These are phyloP conservation scores for Melanogrammus aeglefinus DNA, from an alignment of 2,797 vertebrate species.

Conservation along the genomic window DNA sequence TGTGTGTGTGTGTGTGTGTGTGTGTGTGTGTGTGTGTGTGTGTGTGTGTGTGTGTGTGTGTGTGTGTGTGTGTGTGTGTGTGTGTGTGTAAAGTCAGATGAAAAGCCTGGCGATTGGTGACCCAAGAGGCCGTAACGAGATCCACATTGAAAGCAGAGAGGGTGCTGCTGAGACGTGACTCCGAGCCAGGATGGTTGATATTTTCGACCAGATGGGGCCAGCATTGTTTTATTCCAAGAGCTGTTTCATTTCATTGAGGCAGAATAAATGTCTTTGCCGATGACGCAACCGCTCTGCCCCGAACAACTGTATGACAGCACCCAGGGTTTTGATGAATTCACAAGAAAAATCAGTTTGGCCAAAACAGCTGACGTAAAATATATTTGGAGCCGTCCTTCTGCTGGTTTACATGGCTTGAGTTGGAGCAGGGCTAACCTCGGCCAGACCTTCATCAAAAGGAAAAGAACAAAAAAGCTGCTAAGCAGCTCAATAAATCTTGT, in stretches of 20 bases:
- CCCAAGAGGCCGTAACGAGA: conserved; percentile 58
- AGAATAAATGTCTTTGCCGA: conserved; percentile 45
- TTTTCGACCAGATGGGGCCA: conserved; percentile 72
- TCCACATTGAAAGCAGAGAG: conserved; percentile 60
- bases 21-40: neutral
- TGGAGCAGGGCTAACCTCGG: conserved; percentile 1
- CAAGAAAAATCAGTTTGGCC: conserved; percentile 62
- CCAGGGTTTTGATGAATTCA: conserved; percentile 63
- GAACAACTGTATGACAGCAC: conserved; percentile 55
- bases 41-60: neutral
- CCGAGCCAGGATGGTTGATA: conserved; percentile 50
- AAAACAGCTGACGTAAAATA: conserved; percentile 64
- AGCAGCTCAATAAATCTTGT: conserved; percentile 42
- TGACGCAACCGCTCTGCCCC: conserved; percentile 52
- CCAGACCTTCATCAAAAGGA: neutral
- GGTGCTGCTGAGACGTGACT: conserved; percentile 37
- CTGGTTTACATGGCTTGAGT: conserved; percentile 35
- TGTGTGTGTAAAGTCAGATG: conserved; percentile 37
- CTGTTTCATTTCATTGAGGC: conserved; percentile 68
- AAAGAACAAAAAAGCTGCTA: neutral
- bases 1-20: neutral
- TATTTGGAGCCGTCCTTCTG: conserved; percentile 48
- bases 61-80: too few species aligned
- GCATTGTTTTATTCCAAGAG: conserved; percentile 68
- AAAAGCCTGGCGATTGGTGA: conserved; percentile 57